A percentile compares a stretch with the other conserved stretches of the same genome.
Conservation (phyloP, 2,113 vertebrate species). For the Aegithalos caudatus region DNA sequence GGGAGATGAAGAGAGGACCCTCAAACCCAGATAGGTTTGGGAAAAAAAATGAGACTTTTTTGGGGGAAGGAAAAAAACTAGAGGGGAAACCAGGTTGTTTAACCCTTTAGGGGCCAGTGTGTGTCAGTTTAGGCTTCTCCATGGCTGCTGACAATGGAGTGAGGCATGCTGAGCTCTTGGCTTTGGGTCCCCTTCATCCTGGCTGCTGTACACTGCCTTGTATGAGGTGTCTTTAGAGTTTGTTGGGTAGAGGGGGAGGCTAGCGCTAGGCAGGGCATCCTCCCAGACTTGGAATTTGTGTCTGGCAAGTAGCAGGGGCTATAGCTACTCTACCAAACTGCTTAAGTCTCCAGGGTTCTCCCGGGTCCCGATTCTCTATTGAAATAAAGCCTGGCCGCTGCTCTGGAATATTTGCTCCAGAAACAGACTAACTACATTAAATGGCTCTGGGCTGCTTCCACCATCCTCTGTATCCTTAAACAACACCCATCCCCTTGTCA, state of each 20-base stretch:
- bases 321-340: not conserved
- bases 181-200: not conserved
- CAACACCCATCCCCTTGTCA: accelerated
- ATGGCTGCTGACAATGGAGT: accelerated
- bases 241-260: not conserved
- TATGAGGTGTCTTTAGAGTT: not conserved
- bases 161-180: accelerated
- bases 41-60: not conserved
- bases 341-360: not conserved
- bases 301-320: not conserved
- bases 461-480: not conserved
- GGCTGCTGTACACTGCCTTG: not conserved
- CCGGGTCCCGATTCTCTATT: not conserved
- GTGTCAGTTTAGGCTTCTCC: not conserved
- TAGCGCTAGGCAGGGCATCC: not conserved
- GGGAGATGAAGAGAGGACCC: not conserved
- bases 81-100: not conserved
- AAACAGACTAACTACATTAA: not conserved
- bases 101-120: not conserved
- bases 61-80: too few relatives aligned
- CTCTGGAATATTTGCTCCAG: not conserved
- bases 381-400: not conserved
- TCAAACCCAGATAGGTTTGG: not conserved
- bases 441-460: not conserved
- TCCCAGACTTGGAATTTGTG: not conserved